Evolutionary conservation across 2,113 vertebrate species (phyloP).

Genomic region (Dendrocopos noguchii): DNA sequence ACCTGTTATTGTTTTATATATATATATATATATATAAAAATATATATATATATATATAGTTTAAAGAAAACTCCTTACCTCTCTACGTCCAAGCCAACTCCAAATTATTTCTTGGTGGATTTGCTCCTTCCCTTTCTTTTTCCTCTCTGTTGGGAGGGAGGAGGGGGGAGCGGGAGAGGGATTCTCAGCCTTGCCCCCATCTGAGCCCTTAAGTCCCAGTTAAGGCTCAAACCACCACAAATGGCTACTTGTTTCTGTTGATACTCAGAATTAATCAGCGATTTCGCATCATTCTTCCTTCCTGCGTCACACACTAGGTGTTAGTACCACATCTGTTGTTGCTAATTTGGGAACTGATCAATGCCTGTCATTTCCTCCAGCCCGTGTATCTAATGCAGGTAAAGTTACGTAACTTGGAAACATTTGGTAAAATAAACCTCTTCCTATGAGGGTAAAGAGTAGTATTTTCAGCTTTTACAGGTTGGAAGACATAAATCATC

Average conservation of each 20-base stretch:
- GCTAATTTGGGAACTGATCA: background rate
- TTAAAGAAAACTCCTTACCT: no score
- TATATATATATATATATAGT: no score
- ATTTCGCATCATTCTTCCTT: background rate
- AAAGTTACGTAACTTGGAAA: background rate
- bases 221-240: no score
- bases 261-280: background rate
- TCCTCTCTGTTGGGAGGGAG: no score
- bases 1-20: no score
- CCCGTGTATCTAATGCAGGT: background rate
- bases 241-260: background rate
- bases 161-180: no score
- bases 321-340: background rate
- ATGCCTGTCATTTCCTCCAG: background rate
- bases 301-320: background rate
- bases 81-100: no score
- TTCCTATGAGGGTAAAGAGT: fast-evolving
- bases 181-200: no score
- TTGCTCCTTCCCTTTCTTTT: no score
- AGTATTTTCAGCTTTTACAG: background rate
- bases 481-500: background rate
- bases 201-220: no score
- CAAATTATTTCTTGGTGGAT: no score
- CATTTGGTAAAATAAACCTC: background rate
- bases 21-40: no score